These are phyloP conservation scores for Melangyna quadrimaculata DNA, from an alignment of 2,888 invertebrate species.

Conservation along the genomic window DNA sequence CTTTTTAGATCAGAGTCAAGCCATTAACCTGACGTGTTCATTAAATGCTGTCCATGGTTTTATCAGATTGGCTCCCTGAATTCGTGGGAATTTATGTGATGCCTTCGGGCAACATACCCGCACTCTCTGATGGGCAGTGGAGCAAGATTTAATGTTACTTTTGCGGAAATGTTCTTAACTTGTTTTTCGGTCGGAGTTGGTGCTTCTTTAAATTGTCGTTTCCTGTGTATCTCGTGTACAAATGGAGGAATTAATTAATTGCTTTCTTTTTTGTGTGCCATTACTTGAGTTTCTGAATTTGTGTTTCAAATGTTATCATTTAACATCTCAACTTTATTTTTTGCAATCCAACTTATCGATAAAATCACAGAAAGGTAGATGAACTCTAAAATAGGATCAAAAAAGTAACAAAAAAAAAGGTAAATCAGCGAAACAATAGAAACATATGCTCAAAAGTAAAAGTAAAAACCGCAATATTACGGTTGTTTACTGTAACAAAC, in stretches of 20 bases:
- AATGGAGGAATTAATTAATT: constrained; percentile 57
- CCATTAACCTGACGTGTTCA: constrained; percentile 69
- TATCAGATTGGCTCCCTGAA: constrained; percentile 61
- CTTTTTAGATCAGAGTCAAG: constrained; percentile 52
- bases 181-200: constrained; percentile 20
- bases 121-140: constrained; percentile 36
- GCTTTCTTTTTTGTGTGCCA: not conserved
- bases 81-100: constrained; percentile 65
- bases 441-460: constrained; percentile 65
- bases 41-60: constrained; percentile 56
- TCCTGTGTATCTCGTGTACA: constrained; percentile 17
- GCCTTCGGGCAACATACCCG: constrained; percentile 31
- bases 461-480: constrained; percentile 70
- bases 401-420: not conserved
- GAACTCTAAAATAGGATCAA: constrained; percentile 2
- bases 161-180: constrained; percentile 66
- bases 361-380: constrained; percentile 11
- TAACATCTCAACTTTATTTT: not conserved
- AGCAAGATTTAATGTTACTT: constrained; percentile 53
- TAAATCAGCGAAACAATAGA: not conserved
- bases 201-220: constrained; percentile 13
- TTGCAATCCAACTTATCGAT: not conserved
- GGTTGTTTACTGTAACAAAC: constrained; percentile 68
- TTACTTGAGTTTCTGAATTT: not conserved
- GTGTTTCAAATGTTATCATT: not conserved